Percentiles rank a stretch among this genome's conserved stretches.
phyloP scores from a whole-genome alignment of 2,888 invertebrate genomes.

The Nowickia ferox region DNA sequence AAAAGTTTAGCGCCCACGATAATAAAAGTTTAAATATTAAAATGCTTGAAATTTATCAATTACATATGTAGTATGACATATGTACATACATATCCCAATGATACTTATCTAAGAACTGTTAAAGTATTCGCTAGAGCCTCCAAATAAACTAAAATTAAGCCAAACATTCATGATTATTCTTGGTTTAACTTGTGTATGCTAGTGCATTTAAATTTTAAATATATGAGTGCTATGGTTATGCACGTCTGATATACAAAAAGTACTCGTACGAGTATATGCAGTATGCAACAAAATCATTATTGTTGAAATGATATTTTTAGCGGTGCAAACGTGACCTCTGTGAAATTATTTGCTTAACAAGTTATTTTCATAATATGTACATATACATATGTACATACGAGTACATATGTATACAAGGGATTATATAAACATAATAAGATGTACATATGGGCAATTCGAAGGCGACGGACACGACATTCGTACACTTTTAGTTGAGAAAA shows the following conservation, averaged over 20 bases:
- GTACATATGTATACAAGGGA: too few relatives aligned
- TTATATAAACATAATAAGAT: too few relatives aligned
- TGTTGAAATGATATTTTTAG: background rate
- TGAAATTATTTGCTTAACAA: background rate
- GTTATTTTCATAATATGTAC: too few relatives aligned
- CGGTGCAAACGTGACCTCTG: conserved; percentile 39
- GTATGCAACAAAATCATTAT: too few relatives aligned
- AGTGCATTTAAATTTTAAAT: background rate
- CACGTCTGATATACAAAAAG: background rate
- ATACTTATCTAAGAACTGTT: background rate
- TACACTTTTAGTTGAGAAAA: too few relatives aligned
- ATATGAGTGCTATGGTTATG: background rate
- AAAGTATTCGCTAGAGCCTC: background rate
- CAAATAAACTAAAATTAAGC: background rate
- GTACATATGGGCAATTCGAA: too few relatives aligned
- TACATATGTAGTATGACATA: background rate
- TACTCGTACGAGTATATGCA: background rate
- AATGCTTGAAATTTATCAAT: background rate
- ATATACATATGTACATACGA: too few relatives aligned
- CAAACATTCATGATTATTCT: background rate
- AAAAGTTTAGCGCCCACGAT: conserved; percentile 10
- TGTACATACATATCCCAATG: background rate
- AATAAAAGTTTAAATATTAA: conserved; percentile 16
- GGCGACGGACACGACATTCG: too few relatives aligned
- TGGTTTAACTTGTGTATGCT: too few relatives aligned